A percentile compares a stretch with the other conserved stretches of the same genome.
Conservation (phyloP, 2,888 invertebrate genomes). For the Temnothorax ravouxi region DNA sequence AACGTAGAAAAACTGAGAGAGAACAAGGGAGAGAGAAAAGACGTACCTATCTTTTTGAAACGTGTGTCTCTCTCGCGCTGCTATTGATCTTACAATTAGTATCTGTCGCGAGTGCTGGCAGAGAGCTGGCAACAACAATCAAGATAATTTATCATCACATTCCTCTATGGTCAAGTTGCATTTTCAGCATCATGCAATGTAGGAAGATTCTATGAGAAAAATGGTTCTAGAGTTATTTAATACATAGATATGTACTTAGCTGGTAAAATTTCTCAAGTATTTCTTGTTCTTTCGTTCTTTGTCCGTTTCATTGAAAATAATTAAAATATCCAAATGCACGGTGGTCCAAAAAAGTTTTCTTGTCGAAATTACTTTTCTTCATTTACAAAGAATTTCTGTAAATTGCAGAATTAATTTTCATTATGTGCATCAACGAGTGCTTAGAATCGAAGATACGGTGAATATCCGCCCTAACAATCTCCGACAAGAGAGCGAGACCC, state of each 20-base stretch:
- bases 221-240: not conserved
- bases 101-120: not conserved
- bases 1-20: not conserved
- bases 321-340: too few species aligned
- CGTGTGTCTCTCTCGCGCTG: not conserved
- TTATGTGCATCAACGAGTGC: not conserved
- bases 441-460: not conserved
- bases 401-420: not conserved
- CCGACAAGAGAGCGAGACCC: not conserved
- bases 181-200: not conserved
- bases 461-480: not conserved
- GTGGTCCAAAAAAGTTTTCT: not conserved
- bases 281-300: not conserved
- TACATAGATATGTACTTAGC: not conserved
- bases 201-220: not conserved
- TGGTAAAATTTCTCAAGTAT: not conserved
- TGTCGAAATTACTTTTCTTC: not conserved
- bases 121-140: not conserved
- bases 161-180: constrained; percentile 1
- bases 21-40: not conserved
- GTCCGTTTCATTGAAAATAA: not conserved
- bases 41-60: not conserved
- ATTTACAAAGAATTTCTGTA: not conserved
- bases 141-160: constrained; percentile 21
- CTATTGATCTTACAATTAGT: constrained; percentile 18